Evolutionary conservation across 2,888 invertebrate species (phyloP).

Genomic region (Mystacides longicornis): DNA sequence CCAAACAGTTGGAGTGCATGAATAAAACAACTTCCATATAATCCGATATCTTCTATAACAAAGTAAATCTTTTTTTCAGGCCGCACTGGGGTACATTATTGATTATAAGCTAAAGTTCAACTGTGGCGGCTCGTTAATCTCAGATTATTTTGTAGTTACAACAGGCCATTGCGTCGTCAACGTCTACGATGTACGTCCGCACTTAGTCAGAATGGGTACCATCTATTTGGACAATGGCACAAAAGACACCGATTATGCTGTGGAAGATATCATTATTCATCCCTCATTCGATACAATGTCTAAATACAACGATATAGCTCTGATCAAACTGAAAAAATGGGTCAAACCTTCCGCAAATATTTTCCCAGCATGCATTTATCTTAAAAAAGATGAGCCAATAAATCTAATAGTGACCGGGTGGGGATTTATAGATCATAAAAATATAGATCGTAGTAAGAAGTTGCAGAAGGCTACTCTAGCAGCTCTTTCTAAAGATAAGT

Average conservation of each 20-base stretch:
- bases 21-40: too few relatives aligned
- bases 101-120: slow-evolving; percentile 6
- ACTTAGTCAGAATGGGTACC: slow-evolving; percentile 37
- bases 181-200: slow-evolving; percentile 28
- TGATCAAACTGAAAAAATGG: slow-evolving; percentile 37
- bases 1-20: too few relatives aligned
- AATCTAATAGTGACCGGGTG: slow-evolving; percentile 40
- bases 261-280: slow-evolving; percentile 34
- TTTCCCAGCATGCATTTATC: slow-evolving; percentile 39
- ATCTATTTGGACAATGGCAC: slow-evolving; percentile 35
- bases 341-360: slow-evolving; percentile 32
- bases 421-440: slow-evolving; percentile 35
- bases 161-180: slow-evolving; percentile 16
- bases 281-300: slow-evolving; percentile 35
- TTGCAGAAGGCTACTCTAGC: slow-evolving; percentile 40
- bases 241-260: slow-evolving; percentile 33
- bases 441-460: slow-evolving; percentile 32
- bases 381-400: slow-evolving; percentile 31
- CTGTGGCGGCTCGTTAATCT: slow-evolving; percentile 18
- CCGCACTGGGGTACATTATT: slow-evolving; percentile 28
- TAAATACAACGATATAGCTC: slow-evolving; percentile 42
- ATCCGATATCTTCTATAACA: too few relatives aligned
- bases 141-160: slow-evolving; percentile 14
- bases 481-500: slow-evolving; percentile 30
- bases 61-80: slow-evolving; percentile 35